Evolutionary conservation across 2,797 vertebrate species (phyloP).

Genomic region (Hylomyscus alleni): DNA sequence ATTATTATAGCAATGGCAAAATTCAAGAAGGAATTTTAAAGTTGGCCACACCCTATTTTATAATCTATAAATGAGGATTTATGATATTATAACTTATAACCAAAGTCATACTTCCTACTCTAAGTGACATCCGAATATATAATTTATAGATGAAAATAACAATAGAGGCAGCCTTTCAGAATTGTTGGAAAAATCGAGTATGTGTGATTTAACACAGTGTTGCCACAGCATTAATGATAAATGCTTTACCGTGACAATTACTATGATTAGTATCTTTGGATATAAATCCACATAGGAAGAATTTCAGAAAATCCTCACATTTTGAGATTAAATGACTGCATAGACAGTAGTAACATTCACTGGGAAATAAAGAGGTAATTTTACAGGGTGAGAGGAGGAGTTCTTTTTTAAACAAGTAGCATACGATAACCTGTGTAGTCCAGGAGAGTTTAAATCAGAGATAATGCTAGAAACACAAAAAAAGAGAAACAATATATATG

Average conservation of each 20-base stretch:
- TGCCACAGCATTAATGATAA: not conserved
- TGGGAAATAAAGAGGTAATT: not conserved
- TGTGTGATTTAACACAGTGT: not conserved
- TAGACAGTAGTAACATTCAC: not conserved
- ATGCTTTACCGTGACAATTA: not conserved
- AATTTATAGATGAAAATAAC: not conserved
- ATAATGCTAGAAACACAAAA: not conserved
- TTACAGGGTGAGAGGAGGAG: not conserved
- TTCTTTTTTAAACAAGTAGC: not conserved
- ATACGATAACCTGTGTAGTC: not conserved
- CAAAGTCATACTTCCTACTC: not conserved
- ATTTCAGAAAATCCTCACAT: not conserved
- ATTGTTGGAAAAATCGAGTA: not conserved
- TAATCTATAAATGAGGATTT: not conserved
- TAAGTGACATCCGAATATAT: not conserved
- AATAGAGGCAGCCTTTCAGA: not conserved
- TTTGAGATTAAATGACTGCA: slow-evolving; percentile 15
- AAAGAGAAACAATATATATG: not conserved
- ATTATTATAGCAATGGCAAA: not conserved
- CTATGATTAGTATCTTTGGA: slow-evolving; percentile 1
- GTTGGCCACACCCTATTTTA: not conserved
- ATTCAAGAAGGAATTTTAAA: not conserved
- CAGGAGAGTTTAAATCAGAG: not conserved
- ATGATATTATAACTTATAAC: not conserved
- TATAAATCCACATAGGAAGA: not conserved